Conservation (phyloP, 2,113 vertebrate genomes). For the Protobothrops mucrosquamatus region DNA sequence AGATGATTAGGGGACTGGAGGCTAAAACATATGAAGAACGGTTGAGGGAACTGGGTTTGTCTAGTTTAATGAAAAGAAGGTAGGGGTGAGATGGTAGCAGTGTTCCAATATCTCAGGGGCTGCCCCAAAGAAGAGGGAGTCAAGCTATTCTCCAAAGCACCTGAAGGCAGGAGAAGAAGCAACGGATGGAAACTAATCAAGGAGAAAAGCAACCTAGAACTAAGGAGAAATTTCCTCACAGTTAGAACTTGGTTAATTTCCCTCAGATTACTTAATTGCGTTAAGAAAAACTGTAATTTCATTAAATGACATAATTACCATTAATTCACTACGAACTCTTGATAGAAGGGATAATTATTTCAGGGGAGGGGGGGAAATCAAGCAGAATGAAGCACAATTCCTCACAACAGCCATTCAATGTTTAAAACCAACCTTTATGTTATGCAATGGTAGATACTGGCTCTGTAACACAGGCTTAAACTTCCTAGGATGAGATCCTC, state of each 20-base stretch:
- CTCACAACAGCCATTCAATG: constrained; percentile 55
- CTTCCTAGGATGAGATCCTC: not conserved
- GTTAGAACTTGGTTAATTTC: constrained; percentile 47
- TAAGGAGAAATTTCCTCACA: too few relatives aligned
- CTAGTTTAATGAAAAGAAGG: too few relatives aligned
- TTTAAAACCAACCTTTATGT: constrained; percentile 61
- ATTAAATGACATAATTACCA: constrained; percentile 76
- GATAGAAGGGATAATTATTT: constrained; percentile 76
- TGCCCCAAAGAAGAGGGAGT: too few relatives aligned
- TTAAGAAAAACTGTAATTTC: constrained; percentile 77
- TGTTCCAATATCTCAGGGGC: too few relatives aligned
- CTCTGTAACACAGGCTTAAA: constrained; percentile 7
- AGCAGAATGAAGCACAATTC: constrained; percentile 71
- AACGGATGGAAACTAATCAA: too few relatives aligned
- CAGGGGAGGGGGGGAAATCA: constrained; percentile 61
- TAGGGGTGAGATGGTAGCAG: too few relatives aligned
- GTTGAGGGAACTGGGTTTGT: too few relatives aligned
- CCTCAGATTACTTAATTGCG: constrained; percentile 64
- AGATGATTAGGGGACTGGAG: too few relatives aligned
- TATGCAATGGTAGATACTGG: constrained; percentile 39
- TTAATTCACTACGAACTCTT: constrained; percentile 74
- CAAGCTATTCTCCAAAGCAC: too few relatives aligned
- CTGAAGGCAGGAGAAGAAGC: too few relatives aligned
- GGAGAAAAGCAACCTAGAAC: too few relatives aligned
- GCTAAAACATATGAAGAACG: too few relatives aligned